Percentiles rank a stretch among this genome's conserved stretches.
Conservation (phyloP, 1,140 invertebrate species). For the Bombus turneri region DNA sequence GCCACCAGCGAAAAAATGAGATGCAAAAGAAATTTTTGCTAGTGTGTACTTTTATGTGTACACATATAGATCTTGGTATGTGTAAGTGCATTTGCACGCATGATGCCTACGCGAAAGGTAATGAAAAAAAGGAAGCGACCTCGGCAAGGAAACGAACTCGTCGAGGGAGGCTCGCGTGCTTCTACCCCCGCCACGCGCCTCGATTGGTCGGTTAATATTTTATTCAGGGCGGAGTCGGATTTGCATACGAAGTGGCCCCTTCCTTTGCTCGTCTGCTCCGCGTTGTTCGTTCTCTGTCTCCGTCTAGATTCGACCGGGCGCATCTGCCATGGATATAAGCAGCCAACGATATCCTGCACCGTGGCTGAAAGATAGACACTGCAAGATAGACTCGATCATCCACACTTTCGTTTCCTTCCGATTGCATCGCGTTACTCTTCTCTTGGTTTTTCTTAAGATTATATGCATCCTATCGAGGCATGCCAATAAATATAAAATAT, state of each 20-base stretch:
- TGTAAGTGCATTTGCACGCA: constrained; percentile 37
- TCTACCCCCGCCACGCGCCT: constrained; percentile 53
- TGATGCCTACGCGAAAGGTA: constrained; percentile 40
- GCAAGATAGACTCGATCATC: not conserved
- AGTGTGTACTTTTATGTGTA: not conserved
- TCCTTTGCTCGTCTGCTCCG: constrained; percentile 10
- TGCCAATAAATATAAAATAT: not conserved
- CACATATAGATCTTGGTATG: not conserved
- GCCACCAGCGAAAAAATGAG: constrained; percentile 16
- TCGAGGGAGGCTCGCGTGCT: constrained; percentile 59
- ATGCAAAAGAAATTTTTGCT: constrained; percentile 25
- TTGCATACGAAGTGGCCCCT: constrained; percentile 71
- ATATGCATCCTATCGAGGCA: not conserved
- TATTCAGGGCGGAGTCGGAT: constrained; percentile 75
- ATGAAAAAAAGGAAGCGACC: constrained; percentile 39
- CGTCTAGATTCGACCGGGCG: constrained; percentile 42
- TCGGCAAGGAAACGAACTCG: constrained; percentile 39
- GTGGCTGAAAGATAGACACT: not conserved
- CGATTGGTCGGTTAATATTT: constrained; percentile 74
- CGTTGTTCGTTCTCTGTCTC: constrained; percentile 14
- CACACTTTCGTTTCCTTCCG: not conserved
- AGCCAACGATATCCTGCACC: constrained; percentile 55
- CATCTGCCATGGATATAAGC: constrained; percentile 66
- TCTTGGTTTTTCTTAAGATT: not conserved
- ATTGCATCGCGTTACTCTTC: not conserved